Evolutionary conservation across 2,888 invertebrate species (phyloP), one percentile per base, ranked within the genome.

Genomic region (Girardia tigrina): DNA sequence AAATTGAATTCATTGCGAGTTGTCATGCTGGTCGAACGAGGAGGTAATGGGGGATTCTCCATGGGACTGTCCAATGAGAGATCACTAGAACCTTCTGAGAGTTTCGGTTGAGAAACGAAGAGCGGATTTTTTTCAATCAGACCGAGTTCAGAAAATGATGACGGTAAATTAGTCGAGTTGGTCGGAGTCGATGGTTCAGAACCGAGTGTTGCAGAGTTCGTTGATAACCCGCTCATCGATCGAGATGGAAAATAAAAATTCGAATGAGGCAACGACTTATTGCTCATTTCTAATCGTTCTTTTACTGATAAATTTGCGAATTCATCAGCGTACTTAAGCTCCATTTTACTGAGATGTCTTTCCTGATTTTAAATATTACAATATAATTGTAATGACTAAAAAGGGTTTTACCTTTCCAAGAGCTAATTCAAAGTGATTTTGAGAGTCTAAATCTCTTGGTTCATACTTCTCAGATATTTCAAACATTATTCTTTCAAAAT

Each of bases 391-490:
- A 56, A 12, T 36, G 16, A 36, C 16, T 12, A 36, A 12, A 36
- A 36, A n/a, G n/a, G n/a, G n/a, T n/a, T n/a, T 56, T 56, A 56
- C 56, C 23, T 56, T 56, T 4, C 8, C 23, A n/a, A 56, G 4
- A 20, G 56, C 56, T 56, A 56, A 56, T 56, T 56, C 56, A 56
- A 56, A 56, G n/a, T n/a, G n/a, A 56, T 56, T 56, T 6, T 56
- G 56, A 12, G 4, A 8, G 23, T 56, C 56, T 56, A 56, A 8
- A 56, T 56, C 56, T 56, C 56, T 56, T 16, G 56, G 56, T n/a
- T 56, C 56, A n/a, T 56, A 56, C 23, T 56, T 56, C n/a, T 56
- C 56, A n/a, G 56, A 56, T 8, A 56, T 56, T 56, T 56, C 56
- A 16, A 56, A 56, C 56, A 56, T 56, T 4, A 56, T 56, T n/a